Conservation (phyloP, 2,113 vertebrate genomes). For the Rhabdomys dilectus region DNA sequence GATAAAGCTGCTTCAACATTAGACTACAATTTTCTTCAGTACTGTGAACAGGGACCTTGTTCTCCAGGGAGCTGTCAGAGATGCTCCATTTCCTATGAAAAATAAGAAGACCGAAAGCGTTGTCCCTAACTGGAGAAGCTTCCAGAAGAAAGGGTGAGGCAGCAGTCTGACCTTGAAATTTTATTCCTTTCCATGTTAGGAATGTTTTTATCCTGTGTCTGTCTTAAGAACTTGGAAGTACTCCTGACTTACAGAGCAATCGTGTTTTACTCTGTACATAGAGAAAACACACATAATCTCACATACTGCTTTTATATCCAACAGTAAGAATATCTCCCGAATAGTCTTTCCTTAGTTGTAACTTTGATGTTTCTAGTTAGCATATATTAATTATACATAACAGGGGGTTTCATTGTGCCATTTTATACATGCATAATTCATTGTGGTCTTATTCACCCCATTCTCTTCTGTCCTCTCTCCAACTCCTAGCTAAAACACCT, state of each 20-base stretch:
- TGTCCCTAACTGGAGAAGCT: background rate
- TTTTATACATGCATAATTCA: background rate
- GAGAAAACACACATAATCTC: background rate
- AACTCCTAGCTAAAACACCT: background rate
- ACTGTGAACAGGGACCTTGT: background rate
- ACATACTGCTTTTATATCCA: slow-evolving; percentile 25
- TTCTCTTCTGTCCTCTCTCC: too few relatives aligned
- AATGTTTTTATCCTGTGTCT: background rate
- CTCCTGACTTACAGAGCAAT: background rate
- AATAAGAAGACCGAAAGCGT: background rate
- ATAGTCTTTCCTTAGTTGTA: background rate
- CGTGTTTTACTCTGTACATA: background rate
- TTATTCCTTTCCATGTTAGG: background rate
- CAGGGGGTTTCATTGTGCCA: background rate
- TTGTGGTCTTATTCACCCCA: background rate
- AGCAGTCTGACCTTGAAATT: background rate
- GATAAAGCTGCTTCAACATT: background rate
- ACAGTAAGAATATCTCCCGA: background rate
- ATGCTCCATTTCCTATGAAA: background rate
- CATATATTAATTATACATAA: background rate
- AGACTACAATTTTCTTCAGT: background rate
- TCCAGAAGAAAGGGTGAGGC: background rate
- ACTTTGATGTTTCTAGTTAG: background rate
- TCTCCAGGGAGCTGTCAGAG: background rate
- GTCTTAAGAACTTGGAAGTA: background rate